A percentile compares a stretch with the other conserved stretches of the same genome.
phyloP scores from a whole-genome alignment of 2,888 invertebrate species.

The Rambutsinella grinnellia region DNA sequence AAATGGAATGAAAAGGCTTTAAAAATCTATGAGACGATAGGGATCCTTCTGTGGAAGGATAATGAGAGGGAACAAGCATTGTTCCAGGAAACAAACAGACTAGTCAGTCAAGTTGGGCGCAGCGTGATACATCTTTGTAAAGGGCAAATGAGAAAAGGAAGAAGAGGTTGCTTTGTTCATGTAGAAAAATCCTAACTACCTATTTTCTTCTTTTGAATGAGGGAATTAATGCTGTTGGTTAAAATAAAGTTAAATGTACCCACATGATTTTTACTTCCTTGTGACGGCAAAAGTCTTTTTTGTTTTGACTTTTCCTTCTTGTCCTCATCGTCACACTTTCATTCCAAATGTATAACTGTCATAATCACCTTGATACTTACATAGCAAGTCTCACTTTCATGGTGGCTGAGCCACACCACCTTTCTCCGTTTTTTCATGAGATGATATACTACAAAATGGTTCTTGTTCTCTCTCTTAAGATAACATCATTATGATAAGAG shows the following conservation, averaged over 20 bases:
- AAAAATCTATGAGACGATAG: constrained; percentile 38
- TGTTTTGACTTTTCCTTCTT: no score
- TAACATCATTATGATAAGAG: constrained; percentile 36
- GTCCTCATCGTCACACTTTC: no score
- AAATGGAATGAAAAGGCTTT: constrained; percentile 31
- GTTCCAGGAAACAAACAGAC: background rate
- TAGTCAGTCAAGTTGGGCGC: background rate
- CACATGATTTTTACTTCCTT: no score
- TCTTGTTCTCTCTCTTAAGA: constrained; percentile 13
- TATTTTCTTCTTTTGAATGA: background rate
- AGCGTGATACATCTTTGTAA: constrained; percentile 14
- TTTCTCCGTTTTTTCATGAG: background rate
- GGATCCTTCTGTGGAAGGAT: constrained; percentile 15
- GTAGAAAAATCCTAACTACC: background rate
- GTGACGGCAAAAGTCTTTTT: no score
- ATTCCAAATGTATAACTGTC: no score
- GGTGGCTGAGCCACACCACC: no score
- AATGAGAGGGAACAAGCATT: background rate
- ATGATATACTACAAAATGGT: constrained; percentile 34
- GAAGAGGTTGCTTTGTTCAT: background rate
- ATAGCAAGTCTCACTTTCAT: background rate
- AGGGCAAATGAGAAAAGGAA: constrained; percentile 2
- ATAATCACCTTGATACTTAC: no score
- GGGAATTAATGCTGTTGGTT: no score
- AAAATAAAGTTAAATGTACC: no score